Evolutionary conservation across 2,888 invertebrate species (phyloP).

Genomic region (Drosophila melanosoma): DNA sequence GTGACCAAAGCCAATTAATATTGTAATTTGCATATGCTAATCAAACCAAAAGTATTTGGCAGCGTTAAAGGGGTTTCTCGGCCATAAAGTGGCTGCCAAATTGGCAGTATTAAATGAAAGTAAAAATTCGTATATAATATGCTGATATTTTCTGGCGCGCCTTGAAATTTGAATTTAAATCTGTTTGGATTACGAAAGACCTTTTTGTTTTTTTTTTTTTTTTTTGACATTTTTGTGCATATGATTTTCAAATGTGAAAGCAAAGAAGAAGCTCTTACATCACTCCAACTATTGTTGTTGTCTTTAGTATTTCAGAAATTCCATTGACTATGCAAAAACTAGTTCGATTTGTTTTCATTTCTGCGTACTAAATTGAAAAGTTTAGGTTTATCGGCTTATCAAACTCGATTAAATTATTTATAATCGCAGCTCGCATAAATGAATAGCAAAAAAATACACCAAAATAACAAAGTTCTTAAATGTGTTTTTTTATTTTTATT

Average conservation of each 20-base stretch:
- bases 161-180: constrained; percentile 1
- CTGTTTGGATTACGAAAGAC: constrained; percentile 11
- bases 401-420: constrained; percentile 4
- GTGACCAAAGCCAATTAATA: not conserved
- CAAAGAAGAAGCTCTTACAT: constrained; percentile 1
- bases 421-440: not conserved
- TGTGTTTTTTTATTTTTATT: not conserved
- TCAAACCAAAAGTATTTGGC: constrained; percentile 4
- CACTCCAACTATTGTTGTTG: not conserved
- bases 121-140: not conserved
- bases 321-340: not conserved
- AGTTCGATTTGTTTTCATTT: constrained; percentile 5
- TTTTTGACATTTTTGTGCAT: not conserved
- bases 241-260: constrained; percentile 11
- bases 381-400: not conserved
- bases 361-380: not conserved
- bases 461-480: not conserved
- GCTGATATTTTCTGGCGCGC: constrained; percentile 1
- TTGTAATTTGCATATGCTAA: constrained; percentile 12
- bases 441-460: not conserved
- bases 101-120: constrained; percentile 11
- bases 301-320: not conserved
- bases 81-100: not conserved
- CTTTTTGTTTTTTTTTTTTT: constrained; percentile 1
- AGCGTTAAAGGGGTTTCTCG: not conserved